Conservation (phyloP, 1,140 invertebrate genomes). For the Mycetomoellerius zeteki region DNA sequence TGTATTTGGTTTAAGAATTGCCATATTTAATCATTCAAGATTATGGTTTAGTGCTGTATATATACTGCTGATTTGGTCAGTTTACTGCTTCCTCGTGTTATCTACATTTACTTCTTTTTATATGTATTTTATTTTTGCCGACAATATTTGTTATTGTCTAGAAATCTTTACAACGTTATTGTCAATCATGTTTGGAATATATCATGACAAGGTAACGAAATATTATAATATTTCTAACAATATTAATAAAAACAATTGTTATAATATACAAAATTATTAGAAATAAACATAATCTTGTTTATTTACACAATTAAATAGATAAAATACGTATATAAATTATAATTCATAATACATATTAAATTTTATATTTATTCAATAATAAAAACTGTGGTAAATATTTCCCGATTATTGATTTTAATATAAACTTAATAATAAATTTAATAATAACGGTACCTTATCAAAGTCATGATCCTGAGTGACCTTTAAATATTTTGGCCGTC, state of each 20-base stretch:
- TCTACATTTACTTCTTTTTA: neutral
- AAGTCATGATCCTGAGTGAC: too few relatives aligned
- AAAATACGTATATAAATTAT: neutral
- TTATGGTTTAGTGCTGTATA: neutral
- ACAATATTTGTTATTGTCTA: neutral
- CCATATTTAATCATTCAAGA: neutral
- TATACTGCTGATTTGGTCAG: neutral
- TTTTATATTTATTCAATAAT: neutral
- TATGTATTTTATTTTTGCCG: neutral
- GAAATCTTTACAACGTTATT: neutral
- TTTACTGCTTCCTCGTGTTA: neutral
- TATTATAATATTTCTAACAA: neutral
- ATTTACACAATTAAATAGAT: neutral
- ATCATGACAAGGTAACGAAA: neutral
- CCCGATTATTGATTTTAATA: too few relatives aligned
- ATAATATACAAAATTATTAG: neutral
- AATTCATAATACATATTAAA: neutral
- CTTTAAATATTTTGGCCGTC: too few relatives aligned
- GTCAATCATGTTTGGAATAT: neutral
- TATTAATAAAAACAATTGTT: neutral
- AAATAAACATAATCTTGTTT: too few relatives aligned
- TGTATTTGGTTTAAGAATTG: constrained; percentile 1
- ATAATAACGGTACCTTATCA: too few relatives aligned
- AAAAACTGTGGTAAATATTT: neutral
- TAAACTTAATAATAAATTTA: too few relatives aligned